These are phyloP conservation scores for Emys orbicularis DNA, from an alignment of 2,797 vertebrate species.

Conservation along the genomic window DNA sequence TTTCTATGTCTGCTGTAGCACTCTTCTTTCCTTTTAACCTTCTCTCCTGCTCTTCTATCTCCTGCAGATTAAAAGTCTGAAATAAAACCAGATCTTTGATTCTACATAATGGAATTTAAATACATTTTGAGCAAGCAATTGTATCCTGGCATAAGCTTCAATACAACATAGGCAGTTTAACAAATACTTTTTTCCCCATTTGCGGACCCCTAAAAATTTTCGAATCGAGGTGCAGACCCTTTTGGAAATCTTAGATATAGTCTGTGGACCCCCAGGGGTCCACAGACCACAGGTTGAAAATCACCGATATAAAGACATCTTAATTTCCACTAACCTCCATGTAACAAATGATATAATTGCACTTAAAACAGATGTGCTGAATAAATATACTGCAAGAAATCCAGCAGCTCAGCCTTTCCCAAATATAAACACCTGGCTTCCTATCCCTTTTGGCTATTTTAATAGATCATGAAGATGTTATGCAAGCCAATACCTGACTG, in stretches of 20 bases:
- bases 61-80: slow-evolving; percentile 72
- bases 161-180: neutral
- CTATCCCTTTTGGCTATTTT: neutral
- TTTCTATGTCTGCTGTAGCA: slow-evolving; percentile 47
- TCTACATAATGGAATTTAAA: neutral
- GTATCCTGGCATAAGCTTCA: neutral
- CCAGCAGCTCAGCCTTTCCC: neutral
- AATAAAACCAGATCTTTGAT: slow-evolving; percentile 31
- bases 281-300: neutral
- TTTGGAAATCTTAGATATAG: neutral
- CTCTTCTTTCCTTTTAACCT: slow-evolving; percentile 76
- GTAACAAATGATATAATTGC: neutral
- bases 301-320: neutral
- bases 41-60: slow-evolving; percentile 83
- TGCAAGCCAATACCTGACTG: neutral
- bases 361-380: neutral
- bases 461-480: neutral
- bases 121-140: neutral
- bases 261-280: neutral
- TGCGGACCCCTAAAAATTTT: neutral
- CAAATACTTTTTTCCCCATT: neutral
- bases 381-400: neutral
- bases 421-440: neutral
- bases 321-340: neutral
- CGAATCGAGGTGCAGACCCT: neutral